Conservation (phyloP, 1,140 invertebrate genomes). For the Lasaia peninsularis region DNA sequence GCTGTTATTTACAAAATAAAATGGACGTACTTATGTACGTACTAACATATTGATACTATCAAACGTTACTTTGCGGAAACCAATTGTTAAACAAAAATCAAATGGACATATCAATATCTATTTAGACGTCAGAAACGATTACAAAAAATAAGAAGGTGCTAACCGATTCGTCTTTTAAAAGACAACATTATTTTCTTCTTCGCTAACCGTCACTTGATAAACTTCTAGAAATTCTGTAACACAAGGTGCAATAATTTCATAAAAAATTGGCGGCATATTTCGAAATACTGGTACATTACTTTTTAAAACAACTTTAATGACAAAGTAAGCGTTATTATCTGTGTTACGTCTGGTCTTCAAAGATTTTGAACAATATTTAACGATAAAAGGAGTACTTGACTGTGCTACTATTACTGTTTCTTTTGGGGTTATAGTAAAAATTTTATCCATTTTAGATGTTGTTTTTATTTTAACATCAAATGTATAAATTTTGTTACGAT, state of each 20-base stretch:
- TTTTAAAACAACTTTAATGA: conserved; percentile 46
- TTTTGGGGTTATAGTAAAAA: conserved; percentile 51
- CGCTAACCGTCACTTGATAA: conserved; percentile 19
- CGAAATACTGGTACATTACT: conserved; percentile 42
- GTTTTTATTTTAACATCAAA: conserved; percentile 45
- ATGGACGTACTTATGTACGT: too few relatives aligned
- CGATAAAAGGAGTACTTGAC: conserved; percentile 32
- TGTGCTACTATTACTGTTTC: conserved; percentile 30
- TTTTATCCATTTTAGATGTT: conserved; percentile 45
- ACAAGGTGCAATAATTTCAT: conserved; percentile 60
- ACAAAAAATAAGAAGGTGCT: too few relatives aligned
- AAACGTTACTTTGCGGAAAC: too few relatives aligned
- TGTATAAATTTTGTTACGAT: conserved; percentile 41
- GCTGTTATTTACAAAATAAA: too few relatives aligned
- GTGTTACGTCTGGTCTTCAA: conserved; percentile 6
- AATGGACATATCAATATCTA: too few relatives aligned
- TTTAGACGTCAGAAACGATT: too few relatives aligned
- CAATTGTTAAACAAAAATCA: too few relatives aligned
- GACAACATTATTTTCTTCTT: conserved; percentile 29
- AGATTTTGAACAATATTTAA: conserved; percentile 23
- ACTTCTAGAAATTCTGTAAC: conserved; percentile 40
- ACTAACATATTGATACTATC: too few relatives aligned
- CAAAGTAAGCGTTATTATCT: conserved; percentile 52
- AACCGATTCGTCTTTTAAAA: not conserved
- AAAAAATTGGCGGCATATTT: conserved; percentile 51